Evolutionary conservation across 2,797 vertebrate genomes (phyloP).

Genomic region (Bradypus variegatus): DNA sequence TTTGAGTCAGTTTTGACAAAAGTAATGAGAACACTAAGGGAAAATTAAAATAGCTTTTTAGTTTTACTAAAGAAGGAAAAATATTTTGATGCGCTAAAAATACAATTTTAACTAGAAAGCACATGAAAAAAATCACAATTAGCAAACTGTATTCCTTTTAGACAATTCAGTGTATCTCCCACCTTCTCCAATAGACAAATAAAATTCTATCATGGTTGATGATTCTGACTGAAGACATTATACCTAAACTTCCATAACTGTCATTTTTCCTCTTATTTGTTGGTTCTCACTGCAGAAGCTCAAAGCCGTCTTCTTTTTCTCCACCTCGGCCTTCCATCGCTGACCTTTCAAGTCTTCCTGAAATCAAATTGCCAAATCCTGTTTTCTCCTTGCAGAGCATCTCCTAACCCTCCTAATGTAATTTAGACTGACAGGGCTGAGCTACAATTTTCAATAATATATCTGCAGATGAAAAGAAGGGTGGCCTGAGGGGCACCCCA

Average conservation of each 20-base stretch:
- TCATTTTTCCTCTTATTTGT: neutral
- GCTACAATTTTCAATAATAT: conserved; percentile 53
- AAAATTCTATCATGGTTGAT: neutral
- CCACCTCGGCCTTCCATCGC: conserved; percentile 52
- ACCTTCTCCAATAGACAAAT: neutral
- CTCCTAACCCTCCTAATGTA: conserved; percentile 53
- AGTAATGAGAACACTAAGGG: neutral
- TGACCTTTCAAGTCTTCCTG: conserved; percentile 64
- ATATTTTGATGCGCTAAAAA: neutral
- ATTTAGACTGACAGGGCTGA: conserved; percentile 59
- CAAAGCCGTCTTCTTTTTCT: neutral
- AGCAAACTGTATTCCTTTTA: neutral
- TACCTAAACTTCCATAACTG: neutral
- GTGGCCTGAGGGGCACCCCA: neutral
- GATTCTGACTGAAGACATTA: neutral
- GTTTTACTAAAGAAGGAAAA: conserved; percentile 43
- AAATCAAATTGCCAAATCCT: conserved; percentile 67
- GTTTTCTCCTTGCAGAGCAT: conserved; percentile 52
- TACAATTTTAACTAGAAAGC: conserved; percentile 33
- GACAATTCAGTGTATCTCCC: neutral
- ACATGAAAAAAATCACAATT: neutral
- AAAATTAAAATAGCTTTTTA: conserved; percentile 28
- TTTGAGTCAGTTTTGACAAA: conserved; percentile 24
- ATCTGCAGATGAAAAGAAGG: conserved; percentile 51
- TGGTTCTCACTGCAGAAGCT: conserved; percentile 29